Conservation (phyloP, 1,140 invertebrate genomes). For the Apocrypta bakeri region DNA sequence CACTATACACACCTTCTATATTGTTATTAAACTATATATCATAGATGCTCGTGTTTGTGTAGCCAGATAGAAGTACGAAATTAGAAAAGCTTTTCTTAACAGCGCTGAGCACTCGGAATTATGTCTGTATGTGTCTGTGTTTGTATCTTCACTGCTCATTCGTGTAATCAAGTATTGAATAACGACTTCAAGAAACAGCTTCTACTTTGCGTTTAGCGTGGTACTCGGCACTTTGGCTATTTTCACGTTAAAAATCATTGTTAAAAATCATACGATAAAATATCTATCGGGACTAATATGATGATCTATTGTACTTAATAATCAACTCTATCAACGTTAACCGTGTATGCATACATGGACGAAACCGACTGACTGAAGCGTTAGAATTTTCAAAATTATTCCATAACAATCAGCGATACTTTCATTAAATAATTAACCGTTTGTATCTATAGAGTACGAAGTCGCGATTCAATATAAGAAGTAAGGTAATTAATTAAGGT, state of each 20-base stretch:
- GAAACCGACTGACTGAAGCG: not conserved
- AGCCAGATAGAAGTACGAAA: constrained; percentile 1
- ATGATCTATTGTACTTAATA: not conserved
- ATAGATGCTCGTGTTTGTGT: not conserved
- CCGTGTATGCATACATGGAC: not conserved
- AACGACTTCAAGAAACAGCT: too few relatives aligned
- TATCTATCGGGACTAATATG: not conserved
- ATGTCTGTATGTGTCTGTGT: too few relatives aligned
- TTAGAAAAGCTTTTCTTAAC: constrained; percentile 17
- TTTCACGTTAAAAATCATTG: not conserved
- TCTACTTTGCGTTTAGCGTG: not conserved
- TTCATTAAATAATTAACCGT: not conserved
- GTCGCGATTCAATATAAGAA: constrained; percentile 22
- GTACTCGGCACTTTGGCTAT: constrained; percentile 28
- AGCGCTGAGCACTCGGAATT: not conserved
- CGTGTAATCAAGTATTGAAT: too few relatives aligned
- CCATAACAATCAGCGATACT: not conserved
- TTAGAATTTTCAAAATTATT: constrained; percentile 6
- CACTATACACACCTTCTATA: not conserved
- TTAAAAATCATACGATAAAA: not conserved
- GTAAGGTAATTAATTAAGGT: not conserved
- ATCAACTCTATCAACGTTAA: not conserved
- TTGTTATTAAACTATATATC: not conserved
- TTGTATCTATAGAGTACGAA: constrained; percentile 14
- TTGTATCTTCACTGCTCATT: too few relatives aligned